Percentiles rank a stretch among this genome's conserved stretches.
Conservation (phyloP, 2,797 vertebrate species). For the Cynodonichthys magdalenae region DNA sequence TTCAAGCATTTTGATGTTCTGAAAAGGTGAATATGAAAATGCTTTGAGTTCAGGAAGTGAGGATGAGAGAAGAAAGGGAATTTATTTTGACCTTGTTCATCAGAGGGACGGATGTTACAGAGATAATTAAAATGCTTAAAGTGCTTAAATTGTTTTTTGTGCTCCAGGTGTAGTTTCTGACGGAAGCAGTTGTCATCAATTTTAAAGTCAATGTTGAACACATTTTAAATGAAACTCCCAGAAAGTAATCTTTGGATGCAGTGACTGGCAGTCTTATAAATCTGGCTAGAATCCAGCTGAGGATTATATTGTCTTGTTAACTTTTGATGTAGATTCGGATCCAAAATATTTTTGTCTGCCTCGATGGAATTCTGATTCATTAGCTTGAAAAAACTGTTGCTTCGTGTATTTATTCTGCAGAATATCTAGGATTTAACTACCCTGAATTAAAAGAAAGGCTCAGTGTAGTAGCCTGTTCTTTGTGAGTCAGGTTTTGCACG, state of each 20-base stretch:
- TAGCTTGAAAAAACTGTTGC: background rate
- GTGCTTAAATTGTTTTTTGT: background rate
- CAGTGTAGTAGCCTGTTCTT: no score
- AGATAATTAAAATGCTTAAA: background rate
- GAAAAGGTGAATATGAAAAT: constrained; percentile 6
- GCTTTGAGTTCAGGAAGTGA: background rate
- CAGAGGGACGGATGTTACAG: background rate
- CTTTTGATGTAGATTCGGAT: no score
- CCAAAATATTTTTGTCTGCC: no score
- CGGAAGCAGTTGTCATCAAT: no score
- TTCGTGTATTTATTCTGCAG: background rate
- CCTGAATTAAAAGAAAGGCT: no score
- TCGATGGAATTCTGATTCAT: background rate
- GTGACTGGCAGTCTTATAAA: no score
- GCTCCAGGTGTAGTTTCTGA: background rate
- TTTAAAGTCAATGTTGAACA: no score
- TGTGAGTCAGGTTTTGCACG: background rate
- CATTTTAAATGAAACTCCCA: no score
- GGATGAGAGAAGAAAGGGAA: background rate
- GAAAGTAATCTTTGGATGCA: no score
- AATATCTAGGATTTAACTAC: background rate
- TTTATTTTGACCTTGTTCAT: background rate
- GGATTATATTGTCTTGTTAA: no score
- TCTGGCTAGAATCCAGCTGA: no score
- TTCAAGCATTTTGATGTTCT: background rate